Evolutionary conservation across 2,888 invertebrate species (phyloP), one percentile per base, ranked within the genome.

Genomic region (Sarcophaga variegata): DNA sequence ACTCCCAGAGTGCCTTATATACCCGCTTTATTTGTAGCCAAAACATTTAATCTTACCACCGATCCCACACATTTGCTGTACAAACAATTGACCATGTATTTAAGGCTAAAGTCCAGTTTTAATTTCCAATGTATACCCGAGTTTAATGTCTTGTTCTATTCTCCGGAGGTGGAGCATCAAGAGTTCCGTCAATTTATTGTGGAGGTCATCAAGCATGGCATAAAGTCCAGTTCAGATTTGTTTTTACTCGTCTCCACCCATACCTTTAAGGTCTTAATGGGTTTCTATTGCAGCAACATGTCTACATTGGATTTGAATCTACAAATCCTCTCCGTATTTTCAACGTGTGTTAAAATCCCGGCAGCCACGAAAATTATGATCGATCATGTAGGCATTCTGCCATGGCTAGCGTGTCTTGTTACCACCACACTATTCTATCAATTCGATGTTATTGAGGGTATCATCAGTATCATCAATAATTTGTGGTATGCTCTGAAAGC

Each of bases 101-200:
- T 98, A 60, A 95, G 96, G 90, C 96, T 97, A 2, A 98, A 97
- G 92, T 96, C 96, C 14, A 94, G 95, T 11, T 94, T 98, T 20
- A 96, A 98, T 91, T 94, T 98, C 20, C 94, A 95, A 17, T 95
- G 96, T 4, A 96, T 98, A n/a, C 98, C 98, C 0, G 98, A 98
- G 92, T 96, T 98, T 90, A 95, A 97, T 85, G 96, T 96, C 76
- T 95, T 98, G 60, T 96, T 98, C 91, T 96, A 97, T 91, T 97
- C 97, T 87, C 95, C 96, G 12, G 96, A 97, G 81, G 94, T 97
- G 0, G 95, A 96, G 89, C 94, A 95, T 78, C 94, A 95, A 25
- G 94, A 95, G 0, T 96, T 97, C 90, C 94, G 97, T 67, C 93
- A 94, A 45, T 99, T 98, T 96, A 96, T 98, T 59, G 93, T 98